Evolutionary conservation across 2,797 vertebrate genomes (phyloP).

Genomic region (Morus bassanus): DNA sequence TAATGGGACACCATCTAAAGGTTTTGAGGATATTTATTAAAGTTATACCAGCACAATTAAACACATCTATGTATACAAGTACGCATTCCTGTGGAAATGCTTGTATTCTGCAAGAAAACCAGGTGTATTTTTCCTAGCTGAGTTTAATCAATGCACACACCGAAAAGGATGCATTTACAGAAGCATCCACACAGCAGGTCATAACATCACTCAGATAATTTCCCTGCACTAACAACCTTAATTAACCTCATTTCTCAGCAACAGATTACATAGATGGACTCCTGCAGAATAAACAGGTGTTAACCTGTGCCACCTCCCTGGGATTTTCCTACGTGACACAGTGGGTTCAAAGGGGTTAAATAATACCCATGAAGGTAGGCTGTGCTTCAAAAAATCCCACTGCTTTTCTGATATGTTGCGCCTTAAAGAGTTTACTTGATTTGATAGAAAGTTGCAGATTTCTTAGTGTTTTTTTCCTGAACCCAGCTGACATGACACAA

Average conservation of each 20-base stretch:
- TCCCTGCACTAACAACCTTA: neutral
- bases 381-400: neutral
- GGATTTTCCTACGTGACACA: neutral
- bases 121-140: neutral
- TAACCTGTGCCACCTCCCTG: neutral
- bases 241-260: slow-evolving; percentile 23
- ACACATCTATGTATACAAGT: neutral
- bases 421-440: neutral
- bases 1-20: neutral
- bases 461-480: neutral
- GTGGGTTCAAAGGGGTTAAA: neutral
- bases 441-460: neutral
- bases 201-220: neutral
- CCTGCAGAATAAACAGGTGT: neutral
- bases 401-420: neutral
- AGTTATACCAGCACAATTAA: neutral
- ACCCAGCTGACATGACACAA: fast-evolving
- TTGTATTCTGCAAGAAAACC: neutral
- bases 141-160: neutral
- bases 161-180: neutral
- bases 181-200: neutral
- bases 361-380: neutral
- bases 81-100: neutral
- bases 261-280: neutral
- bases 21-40: neutral